Evolutionary conservation across 2,888 invertebrate genomes (phyloP).

Genomic region (Caenorhabditis sp.): DNA sequence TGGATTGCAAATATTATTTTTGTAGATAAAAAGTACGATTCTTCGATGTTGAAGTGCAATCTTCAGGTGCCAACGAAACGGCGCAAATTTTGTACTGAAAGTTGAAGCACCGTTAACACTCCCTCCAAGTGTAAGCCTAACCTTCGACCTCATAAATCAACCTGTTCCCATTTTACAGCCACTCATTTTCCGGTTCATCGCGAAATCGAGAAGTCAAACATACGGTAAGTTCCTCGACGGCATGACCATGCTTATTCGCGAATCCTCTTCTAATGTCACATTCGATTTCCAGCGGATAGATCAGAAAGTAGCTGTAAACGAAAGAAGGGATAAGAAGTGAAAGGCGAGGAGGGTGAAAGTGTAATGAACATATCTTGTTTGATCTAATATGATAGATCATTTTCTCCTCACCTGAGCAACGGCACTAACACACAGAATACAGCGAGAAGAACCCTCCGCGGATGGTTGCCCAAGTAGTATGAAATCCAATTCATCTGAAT

Average conservation of each 20-base stretch:
- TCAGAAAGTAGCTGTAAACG: constrained; percentile 74
- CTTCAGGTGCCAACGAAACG: no score
- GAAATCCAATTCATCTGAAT: constrained; percentile 67
- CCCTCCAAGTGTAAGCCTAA: neutral
- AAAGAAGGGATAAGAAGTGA: constrained; percentile 12
- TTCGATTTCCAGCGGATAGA: constrained; percentile 76
- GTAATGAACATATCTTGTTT: constrained; percentile 18
- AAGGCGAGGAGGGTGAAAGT: neutral
- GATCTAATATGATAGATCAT: constrained; percentile 25
- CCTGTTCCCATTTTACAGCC: constrained; percentile 5
- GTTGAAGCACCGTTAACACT: no score
- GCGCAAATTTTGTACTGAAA: no score
- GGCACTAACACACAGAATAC: constrained; percentile 67
- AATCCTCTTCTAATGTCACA: constrained; percentile 80
- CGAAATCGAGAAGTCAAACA: constrained; percentile 5
- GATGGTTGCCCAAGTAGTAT: constrained; percentile 66
- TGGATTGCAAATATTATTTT: no score
- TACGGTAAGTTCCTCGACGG: constrained; percentile 77
- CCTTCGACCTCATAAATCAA: neutral
- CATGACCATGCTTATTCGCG: constrained; percentile 78
- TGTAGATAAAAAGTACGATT: no score
- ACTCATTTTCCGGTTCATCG: constrained; percentile 5
- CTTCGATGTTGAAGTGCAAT: no score
- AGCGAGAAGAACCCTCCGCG: constrained; percentile 65
- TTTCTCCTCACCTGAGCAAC: constrained; percentile 63